These are phyloP conservation scores for Platypus cylindrus DNA, from an alignment of 2,888 invertebrate species.

Conservation along the genomic window DNA sequence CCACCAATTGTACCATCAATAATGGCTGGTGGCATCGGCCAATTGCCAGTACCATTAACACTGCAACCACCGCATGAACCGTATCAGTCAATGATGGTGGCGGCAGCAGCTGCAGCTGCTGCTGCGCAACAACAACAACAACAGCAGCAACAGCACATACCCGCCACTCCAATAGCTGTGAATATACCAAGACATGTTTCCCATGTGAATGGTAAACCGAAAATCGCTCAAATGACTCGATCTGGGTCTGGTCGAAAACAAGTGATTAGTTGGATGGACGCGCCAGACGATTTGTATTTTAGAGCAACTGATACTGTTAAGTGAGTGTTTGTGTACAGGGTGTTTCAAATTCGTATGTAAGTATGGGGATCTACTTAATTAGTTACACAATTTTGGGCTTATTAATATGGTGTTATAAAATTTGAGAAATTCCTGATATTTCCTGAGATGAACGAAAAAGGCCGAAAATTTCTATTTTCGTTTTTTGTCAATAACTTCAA, in stretches of 20 bases:
- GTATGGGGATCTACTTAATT: too few relatives aligned
- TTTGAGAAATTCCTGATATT: too few relatives aligned
- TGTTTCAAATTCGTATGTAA: too few relatives aligned
- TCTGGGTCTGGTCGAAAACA: constrained; percentile 70
- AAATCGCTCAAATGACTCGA: constrained; percentile 65
- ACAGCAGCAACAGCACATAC: constrained; percentile 10
- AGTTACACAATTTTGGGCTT: too few relatives aligned
- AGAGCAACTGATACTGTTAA: constrained; percentile 82
- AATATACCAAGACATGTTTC: constrained; percentile 52
- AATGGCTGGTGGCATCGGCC: constrained; percentile 4
- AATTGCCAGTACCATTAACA: constrained; percentile 6
- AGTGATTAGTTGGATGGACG: constrained; percentile 96
- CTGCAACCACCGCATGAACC: constrained; percentile 8
- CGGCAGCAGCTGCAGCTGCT: constrained; percentile 9
- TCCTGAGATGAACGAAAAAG: too few relatives aligned
- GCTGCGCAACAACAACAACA: constrained; percentile 10
- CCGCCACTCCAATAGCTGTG: constrained; percentile 47
- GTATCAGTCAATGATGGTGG: constrained; percentile 10
- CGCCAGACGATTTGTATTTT: constrained; percentile 94
- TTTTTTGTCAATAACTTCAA: too few relatives aligned
- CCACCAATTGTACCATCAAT: constrained; percentile 4
- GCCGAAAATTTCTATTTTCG: too few relatives aligned
- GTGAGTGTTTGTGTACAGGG: too few relatives aligned
- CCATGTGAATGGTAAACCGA: constrained; percentile 72
- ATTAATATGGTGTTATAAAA: too few relatives aligned